Base-by-base conservation (phyloP, 1,140 invertebrate species). In the Scylla paramamosain region DNA sequence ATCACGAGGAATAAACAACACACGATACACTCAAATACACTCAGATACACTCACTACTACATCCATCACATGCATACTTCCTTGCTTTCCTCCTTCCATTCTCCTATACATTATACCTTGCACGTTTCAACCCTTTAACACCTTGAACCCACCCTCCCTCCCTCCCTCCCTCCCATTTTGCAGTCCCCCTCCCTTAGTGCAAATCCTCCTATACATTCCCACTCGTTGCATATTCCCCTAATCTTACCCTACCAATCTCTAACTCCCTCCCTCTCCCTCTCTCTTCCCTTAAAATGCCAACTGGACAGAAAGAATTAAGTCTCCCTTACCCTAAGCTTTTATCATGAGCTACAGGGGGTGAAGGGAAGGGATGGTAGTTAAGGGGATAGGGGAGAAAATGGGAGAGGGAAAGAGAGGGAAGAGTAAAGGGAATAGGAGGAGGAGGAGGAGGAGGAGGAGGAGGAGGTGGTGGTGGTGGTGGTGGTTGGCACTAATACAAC, bases 281-380 rank as follows among this genome's bases (percentile, higher is more conserved):
- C 67, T n/a, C 25, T 25, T 20, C 52, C 25, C 25, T n/a, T 77
- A 77, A 77, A 77, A 89, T 32, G 16, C 87, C 67, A 20, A 77
- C 67, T 77, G 67, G 67, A 77, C 67, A n/a, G 67, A 77, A 77
- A 77, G 20, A 77, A 77, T 77, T 89, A 46, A 89, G 31, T 52
- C 88, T 25, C n/a, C 88, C 88, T n/a, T 52, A 45, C 16, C 39
- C 87, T 28, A n/a, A 31, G 25, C 32, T 52, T 31, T 90, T 46
- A 52, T 90, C 48, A 46, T 52, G 48, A 90, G 45, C 88, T 32
- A 29, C 4, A 48, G 14, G 45, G 88, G 20, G 32, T n/a, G 31
- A 39, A 39, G 87, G 3, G 87, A 77, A 25, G 67, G 25, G 52
- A 8, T 77, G n/a, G n/a, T 7, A 77, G 16, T n/a, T 77, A 77